phyloP scores from a whole-genome alignment of 1,140 invertebrate species.

The Lasaia peninsularis region DNA sequence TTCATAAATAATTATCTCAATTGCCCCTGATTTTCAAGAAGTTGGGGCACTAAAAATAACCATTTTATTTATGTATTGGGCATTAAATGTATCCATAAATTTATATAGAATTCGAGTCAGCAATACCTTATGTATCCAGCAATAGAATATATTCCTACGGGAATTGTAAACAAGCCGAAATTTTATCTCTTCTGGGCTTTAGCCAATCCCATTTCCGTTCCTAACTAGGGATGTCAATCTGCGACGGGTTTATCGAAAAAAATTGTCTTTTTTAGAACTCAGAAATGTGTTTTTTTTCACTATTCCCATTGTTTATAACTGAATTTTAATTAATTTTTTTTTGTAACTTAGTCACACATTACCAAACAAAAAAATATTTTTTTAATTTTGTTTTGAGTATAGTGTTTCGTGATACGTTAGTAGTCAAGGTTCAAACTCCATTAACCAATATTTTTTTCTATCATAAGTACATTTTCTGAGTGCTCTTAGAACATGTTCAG shows the following conservation, averaged over 20 bases:
- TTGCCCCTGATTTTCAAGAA: background rate
- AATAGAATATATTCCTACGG: slow-evolving; percentile 5
- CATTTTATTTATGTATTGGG: background rate
- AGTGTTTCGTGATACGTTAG: too few relatives aligned
- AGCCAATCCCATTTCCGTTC: background rate
- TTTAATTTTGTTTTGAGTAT: too few relatives aligned
- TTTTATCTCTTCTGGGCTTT: slow-evolving; percentile 12
- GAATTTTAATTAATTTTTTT: too few relatives aligned
- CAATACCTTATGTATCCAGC: slow-evolving; percentile 5
- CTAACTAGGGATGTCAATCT: background rate
- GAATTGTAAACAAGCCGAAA: slow-evolving; percentile 9
- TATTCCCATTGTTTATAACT: too few relatives aligned
- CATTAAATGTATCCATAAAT: background rate
- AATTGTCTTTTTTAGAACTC: too few relatives aligned
- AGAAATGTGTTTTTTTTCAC: too few relatives aligned
- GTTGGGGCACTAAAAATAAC: background rate
- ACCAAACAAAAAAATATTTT: too few relatives aligned
- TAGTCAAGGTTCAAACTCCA: too few relatives aligned
- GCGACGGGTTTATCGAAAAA: background rate
- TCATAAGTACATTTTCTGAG: too few relatives aligned
- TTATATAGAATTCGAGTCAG: background rate
- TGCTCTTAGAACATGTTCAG: too few relatives aligned
- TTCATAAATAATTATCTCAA: background rate
- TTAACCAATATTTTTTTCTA: too few relatives aligned
- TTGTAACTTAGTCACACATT: too few relatives aligned